These are phyloP conservation scores for Muraenolepis orangiensis DNA, from an alignment of 2,797 vertebrate genomes.

Conservation along the genomic window DNA sequence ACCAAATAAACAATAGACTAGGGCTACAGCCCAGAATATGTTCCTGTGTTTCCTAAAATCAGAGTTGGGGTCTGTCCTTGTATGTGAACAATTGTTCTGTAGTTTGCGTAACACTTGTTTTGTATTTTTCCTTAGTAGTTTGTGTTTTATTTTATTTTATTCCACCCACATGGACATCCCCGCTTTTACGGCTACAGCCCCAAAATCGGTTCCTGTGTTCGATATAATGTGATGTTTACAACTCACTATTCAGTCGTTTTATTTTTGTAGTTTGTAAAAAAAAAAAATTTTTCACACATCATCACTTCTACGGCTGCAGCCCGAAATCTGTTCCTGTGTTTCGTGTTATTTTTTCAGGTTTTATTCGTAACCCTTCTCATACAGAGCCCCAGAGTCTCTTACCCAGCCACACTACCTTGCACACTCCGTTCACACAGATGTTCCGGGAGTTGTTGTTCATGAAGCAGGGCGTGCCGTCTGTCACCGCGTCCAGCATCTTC, in stretches of 20 bases:
- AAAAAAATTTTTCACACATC: too few species aligned
- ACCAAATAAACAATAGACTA: background rate
- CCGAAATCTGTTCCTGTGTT: background rate
- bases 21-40: background rate
- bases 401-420: slow-evolving; percentile 96
- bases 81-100: background rate
- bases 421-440: slow-evolving; percentile 97
- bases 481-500: slow-evolving; percentile 93
- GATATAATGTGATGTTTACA: too few species aligned
- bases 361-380: background rate
- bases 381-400: slow-evolving; percentile 65
- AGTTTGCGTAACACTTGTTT: background rate
- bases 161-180: too few species aligned
- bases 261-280: too few species aligned
- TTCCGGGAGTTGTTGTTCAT: slow-evolving; percentile 85
- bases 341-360: background rate
- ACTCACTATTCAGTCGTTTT: too few species aligned
- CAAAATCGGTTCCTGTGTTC: too few species aligned
- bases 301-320: background rate
- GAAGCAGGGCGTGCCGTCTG: slow-evolving; percentile 92
- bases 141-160: too few species aligned
- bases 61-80: background rate
- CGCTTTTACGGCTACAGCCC: too few species aligned
- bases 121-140: too few species aligned
- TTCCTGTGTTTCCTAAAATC: background rate